Conservation (phyloP, 2,888 invertebrate species). For the Pandemis heparana region DNA sequence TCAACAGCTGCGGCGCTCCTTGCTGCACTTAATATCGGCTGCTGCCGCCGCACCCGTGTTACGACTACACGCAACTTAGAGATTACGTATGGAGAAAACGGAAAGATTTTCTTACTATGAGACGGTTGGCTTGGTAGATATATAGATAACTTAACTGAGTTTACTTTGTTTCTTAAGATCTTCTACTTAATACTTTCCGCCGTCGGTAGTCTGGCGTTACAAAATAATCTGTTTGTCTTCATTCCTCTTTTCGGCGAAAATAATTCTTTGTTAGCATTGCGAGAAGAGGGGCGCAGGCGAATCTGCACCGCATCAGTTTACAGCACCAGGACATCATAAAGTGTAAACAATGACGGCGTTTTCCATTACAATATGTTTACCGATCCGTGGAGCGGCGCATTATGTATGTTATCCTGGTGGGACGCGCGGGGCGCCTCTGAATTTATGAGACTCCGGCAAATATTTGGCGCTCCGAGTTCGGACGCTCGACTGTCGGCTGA, state of each 20-base stretch:
- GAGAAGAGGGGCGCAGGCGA: conserved; percentile 57
- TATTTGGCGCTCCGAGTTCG: conserved; percentile 82
- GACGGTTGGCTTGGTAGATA: conserved; percentile 10
- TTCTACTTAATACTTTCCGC: conserved; percentile 23
- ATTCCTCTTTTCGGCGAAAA: conserved; percentile 50
- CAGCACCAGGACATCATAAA: conserved; percentile 82
- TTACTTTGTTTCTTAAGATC: conserved; percentile 13
- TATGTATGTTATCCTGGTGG: conserved; percentile 84
- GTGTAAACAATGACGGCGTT: conserved; percentile 84
- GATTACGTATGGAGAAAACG: conserved; percentile 18
- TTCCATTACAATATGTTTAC: conserved; percentile 86
- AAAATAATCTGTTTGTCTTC: conserved; percentile 44
- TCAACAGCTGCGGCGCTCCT: conserved; percentile 52
- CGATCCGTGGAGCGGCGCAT: conserved; percentile 83
- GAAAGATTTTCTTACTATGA: conserved; percentile 16
- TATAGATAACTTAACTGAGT: neutral
- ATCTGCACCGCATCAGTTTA: conserved; percentile 74
- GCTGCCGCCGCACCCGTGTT: conserved; percentile 31
- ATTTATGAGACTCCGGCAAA: conserved; percentile 84
- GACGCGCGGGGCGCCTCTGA: conserved; percentile 76
- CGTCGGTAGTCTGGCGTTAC: conserved; percentile 21
- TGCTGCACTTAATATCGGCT: conserved; percentile 51
- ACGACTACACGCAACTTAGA: conserved; percentile 33
- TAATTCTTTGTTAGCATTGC: conserved; percentile 55
- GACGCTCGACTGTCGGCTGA: conserved; percentile 76